Evolutionary conservation across 2,797 vertebrate genomes (phyloP).

Genomic region (Labroides dimidiatus): DNA sequence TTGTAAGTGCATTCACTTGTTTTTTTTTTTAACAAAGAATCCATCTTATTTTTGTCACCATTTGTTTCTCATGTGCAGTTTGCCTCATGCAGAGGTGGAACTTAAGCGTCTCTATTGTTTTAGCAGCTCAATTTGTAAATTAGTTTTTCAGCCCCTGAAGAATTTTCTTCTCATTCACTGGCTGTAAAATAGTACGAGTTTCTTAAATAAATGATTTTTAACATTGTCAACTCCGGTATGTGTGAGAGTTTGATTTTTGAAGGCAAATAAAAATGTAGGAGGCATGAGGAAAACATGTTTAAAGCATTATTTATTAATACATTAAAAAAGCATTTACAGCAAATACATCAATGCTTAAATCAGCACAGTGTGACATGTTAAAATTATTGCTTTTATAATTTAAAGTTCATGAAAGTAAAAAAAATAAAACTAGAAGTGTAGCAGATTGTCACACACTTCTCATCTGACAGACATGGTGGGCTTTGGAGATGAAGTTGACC

Average conservation of each 20-base stretch:
- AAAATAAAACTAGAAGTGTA: slow-evolving; percentile 28
- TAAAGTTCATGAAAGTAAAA: slow-evolving; percentile 28
- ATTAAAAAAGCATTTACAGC: slow-evolving; percentile 73
- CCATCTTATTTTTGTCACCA: neutral
- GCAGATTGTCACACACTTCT: slow-evolving; percentile 17
- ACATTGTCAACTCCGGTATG: slow-evolving; percentile 6
- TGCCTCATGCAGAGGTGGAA: slow-evolving; percentile 5
- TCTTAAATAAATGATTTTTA: slow-evolving; percentile 44
- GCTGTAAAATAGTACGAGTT: slow-evolving; percentile 31
- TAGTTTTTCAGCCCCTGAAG: slow-evolving; percentile 7
- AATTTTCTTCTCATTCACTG: slow-evolving; percentile 18
- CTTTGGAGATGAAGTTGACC: slow-evolving; percentile 32
- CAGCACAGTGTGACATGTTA: slow-evolving; percentile 60
- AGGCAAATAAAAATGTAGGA: neutral
- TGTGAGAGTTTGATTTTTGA: slow-evolving; percentile 25
- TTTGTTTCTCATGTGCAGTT: neutral
- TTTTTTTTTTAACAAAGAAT: neutral
- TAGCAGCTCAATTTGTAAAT: slow-evolving; percentile 26
- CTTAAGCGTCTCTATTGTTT: too few relatives aligned
- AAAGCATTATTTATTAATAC: slow-evolving; percentile 81
- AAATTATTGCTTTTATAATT: slow-evolving; percentile 63
- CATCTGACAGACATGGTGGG: slow-evolving; percentile 21
- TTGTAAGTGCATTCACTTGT: too few relatives aligned
- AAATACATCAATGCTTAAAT: slow-evolving; percentile 59
- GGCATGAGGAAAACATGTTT: slow-evolving; percentile 31